Evolutionary conservation across 2,113 vertebrate genomes (phyloP).

Genomic region (Brachypteracias leptosomus): DNA sequence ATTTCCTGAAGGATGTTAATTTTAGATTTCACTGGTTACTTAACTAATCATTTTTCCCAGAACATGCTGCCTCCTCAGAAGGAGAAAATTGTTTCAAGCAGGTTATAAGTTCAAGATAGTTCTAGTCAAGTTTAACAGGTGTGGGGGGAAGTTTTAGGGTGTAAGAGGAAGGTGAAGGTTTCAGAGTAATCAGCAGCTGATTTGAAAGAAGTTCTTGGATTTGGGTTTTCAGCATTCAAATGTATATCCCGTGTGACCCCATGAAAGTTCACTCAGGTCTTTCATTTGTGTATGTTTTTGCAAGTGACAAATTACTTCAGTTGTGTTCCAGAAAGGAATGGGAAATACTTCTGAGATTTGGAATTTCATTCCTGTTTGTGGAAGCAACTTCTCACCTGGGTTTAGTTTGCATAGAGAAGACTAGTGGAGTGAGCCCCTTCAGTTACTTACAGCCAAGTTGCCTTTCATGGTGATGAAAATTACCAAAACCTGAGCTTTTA

Average conservation of each 20-base stretch:
- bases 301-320: neutral
- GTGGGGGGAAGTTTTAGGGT: neutral
- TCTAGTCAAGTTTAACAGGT: neutral
- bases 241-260: neutral
- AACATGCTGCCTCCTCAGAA: neutral
- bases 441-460: neutral
- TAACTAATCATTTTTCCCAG: neutral
- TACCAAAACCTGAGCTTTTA: neutral
- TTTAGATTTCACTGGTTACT: neutral
- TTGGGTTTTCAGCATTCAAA: neutral
- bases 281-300: neutral
- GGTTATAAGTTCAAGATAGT: neutral
- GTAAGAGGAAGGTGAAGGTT: neutral
- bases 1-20: neutral
- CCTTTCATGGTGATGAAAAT: neutral
- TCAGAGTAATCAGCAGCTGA: neutral
- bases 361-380: neutral
- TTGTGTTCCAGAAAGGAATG: neutral
- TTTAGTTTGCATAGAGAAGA: neutral
- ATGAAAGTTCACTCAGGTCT: neutral
- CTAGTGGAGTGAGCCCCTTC: neutral
- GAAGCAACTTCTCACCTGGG: neutral
- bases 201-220: neutral
- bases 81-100: neutral
- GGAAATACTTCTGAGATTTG: neutral